A percentile compares a stretch with the other conserved stretches of the same genome.
These are phyloP conservation scores for Solea solea DNA, from an alignment of 2,113 vertebrate genomes.

Conservation along the genomic window DNA sequence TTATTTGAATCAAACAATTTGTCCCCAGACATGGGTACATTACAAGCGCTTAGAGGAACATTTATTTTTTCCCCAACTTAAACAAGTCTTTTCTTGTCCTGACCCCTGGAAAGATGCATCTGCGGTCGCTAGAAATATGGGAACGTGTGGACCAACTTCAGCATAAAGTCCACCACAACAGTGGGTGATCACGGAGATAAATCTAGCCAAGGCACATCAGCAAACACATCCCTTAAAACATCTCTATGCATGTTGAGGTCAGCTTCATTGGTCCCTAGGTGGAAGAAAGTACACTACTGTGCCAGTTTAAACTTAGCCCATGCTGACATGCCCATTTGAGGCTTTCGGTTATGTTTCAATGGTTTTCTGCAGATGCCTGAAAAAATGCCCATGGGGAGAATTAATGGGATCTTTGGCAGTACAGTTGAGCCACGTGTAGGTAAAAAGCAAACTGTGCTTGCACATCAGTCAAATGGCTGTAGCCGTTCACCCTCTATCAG, in stretches of 20 bases:
- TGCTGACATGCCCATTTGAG: constrained; percentile 74
- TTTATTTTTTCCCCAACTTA: constrained; percentile 7
- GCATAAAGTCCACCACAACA: constrained; percentile 67
- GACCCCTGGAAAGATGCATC: constrained; percentile 47
- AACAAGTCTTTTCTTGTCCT: constrained; percentile 41
- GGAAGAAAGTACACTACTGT: constrained; percentile 61
- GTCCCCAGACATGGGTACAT: constrained; percentile 37
- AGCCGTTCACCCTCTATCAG: constrained; percentile 63
- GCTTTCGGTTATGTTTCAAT: constrained; percentile 74
- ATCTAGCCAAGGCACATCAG: constrained; percentile 59
- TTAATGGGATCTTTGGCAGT: constrained; percentile 71
- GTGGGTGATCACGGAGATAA: constrained; percentile 55
- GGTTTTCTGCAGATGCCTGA: constrained; percentile 68
- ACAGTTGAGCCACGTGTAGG: constrained; percentile 70
- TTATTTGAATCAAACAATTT: constrained; percentile 47
- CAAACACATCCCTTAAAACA: constrained; percentile 60
- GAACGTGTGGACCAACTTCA: constrained; percentile 34
- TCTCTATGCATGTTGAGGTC: constrained; percentile 63
- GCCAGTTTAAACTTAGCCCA: constrained; percentile 78
- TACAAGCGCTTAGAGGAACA: constrained; percentile 22
- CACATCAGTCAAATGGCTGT: constrained; percentile 65
- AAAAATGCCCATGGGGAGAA: constrained; percentile 63
- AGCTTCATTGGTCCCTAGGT: constrained; percentile 62
- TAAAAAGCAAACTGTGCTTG: constrained; percentile 67
- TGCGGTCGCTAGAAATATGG: constrained; percentile 27